A percentile compares a stretch with the other conserved stretches of the same genome.
Conservation (phyloP, 2,113 vertebrate species). For the Etia nguti region DNA sequence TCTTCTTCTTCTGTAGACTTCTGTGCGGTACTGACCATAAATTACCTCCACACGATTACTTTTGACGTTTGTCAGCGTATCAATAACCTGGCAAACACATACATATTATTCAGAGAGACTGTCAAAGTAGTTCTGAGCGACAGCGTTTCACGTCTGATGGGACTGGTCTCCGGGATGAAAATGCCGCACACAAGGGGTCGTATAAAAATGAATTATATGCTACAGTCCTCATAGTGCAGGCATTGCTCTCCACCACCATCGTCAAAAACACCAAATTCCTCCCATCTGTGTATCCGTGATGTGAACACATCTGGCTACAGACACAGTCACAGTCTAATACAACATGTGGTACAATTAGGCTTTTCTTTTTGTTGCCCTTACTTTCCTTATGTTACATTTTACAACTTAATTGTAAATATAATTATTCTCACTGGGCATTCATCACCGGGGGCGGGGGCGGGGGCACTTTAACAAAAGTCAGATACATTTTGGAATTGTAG, state of each 20-base stretch:
- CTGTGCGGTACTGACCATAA: neutral
- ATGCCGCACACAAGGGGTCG: neutral
- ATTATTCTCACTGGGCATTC: neutral
- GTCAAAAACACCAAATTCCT: neutral
- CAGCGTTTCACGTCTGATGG: neutral
- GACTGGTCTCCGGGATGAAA: neutral
- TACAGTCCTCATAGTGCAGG: neutral
- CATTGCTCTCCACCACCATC: neutral
- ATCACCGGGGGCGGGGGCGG: no score
- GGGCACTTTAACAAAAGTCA: neutral
- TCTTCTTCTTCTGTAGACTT: neutral
- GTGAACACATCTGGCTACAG: neutral
- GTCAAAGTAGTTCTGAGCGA: neutral
- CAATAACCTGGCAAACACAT: no score
- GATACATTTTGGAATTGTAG: fast-evolving
- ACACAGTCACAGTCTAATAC: neutral
- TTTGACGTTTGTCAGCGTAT: neutral
- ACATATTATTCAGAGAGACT: neutral
- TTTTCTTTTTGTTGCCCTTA: neutral
- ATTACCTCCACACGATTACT: neutral
- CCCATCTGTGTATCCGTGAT: neutral
- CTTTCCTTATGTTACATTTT: neutral
- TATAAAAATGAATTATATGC: no score
- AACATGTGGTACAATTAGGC: neutral
- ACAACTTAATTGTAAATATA: neutral